Evolutionary conservation across 2,113 vertebrate genomes (phyloP), one percentile per base, ranked within the genome.

Genomic region (Pycnonotus jocosus): DNA sequence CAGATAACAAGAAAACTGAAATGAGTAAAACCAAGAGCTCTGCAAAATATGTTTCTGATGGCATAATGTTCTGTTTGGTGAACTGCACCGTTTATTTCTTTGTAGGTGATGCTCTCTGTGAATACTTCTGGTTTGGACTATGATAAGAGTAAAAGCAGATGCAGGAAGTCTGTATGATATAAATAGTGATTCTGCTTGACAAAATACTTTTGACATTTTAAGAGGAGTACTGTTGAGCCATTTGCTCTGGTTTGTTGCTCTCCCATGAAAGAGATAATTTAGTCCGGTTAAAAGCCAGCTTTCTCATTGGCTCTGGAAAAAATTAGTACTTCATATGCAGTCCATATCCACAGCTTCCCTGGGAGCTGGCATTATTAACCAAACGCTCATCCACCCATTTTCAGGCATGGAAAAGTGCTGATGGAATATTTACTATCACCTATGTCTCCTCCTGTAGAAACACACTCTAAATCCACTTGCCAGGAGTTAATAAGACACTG

Each of bases 191-290:
- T 93, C 65, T 94, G 31, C 82, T 72, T 94, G 85, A 88, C 72
- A 93, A 95, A 97, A 65, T 94, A 94, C 60, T 93, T 97, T 53
- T 88, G 90, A 93, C 92, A 68, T 92, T 95, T 92, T 94, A 92
- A 95, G 88, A 86, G 72, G 81, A 76, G 38, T 88, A 77, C 81
- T 80, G 79, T 81, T 96, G 88, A 88, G 73, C 77, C 88, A 93
- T 93, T 95, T 96, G 68, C 90, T 96, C 57, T 95, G 90, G 72
- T 95, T 96, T 95, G 90, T 83, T 90, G 64, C 82, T 96, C 82
- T 78, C 77, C 88, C 86, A 66, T 92, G 92, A 86, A 94, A 92
- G 40, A 73, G 35, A 47, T 90, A 95, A 95, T 94, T 84, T 94
- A 94, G 64, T 56, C 78, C 7, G 2, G 62, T 93, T 94, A 91